Evolutionary conservation across 2,113 vertebrate genomes (phyloP).

Genomic region (Cyphomyrus plagiostoma): DNA sequence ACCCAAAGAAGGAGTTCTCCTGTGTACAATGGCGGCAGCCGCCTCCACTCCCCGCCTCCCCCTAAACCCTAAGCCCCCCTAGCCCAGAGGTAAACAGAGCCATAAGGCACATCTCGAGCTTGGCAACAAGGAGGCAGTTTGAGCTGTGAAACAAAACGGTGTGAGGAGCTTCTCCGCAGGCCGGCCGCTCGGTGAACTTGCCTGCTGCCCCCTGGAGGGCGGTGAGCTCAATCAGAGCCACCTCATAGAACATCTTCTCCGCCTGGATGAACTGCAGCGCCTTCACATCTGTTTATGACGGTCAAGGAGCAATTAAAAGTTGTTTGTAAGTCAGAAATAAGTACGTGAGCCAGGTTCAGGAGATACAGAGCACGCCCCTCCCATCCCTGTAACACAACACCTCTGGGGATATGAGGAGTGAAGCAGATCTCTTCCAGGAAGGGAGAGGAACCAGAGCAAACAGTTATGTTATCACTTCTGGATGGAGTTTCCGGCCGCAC

Average conservation of each 20-base stretch:
- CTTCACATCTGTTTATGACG: constrained; percentile 66
- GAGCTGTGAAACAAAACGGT: background rate
- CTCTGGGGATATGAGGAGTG: constrained; percentile 45
- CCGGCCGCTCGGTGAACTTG: constrained; percentile 47
- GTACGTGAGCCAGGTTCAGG: background rate
- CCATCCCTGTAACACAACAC: constrained; percentile 45
- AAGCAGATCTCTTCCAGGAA: constrained; percentile 38
- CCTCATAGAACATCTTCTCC: constrained; percentile 69
- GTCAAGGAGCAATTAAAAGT: constrained; percentile 46
- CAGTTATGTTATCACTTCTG: constrained; percentile 27
- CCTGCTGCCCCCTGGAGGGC: constrained; percentile 58
- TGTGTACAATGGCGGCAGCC: background rate
- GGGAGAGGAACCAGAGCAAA: constrained; percentile 55
- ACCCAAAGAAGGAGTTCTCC: background rate
- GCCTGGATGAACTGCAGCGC: constrained; percentile 61
- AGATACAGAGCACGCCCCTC: constrained; percentile 20
- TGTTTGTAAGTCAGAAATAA: constrained; percentile 46
- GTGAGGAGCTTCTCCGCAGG: background rate
- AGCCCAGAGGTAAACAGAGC: background rate
- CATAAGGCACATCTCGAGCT: background rate
- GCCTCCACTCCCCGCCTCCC: too few species aligned
- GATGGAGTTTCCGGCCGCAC: constrained; percentile 19
- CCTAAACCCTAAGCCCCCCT: background rate
- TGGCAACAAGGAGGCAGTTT: background rate
- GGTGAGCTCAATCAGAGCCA: constrained; percentile 59